Percentiles rank a stretch among this genome's conserved stretches.
Evolutionary conservation across 2,113 vertebrate genomes (phyloP).

Genomic region (Macheiramphus alcinus): DNA sequence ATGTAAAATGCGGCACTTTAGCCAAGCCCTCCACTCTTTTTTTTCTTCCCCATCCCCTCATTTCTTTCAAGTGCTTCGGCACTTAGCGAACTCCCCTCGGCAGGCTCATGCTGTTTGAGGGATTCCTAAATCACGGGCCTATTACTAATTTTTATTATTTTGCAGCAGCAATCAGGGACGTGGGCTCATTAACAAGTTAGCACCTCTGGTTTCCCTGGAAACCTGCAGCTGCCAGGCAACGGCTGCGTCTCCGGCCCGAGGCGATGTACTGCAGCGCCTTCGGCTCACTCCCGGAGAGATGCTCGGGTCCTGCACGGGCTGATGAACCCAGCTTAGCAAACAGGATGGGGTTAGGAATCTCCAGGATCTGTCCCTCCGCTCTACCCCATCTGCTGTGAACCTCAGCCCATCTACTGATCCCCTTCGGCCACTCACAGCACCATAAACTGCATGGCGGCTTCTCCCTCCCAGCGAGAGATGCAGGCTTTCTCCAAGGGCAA

Average conservation of each 20-base stretch:
- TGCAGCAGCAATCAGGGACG: conserved; percentile 58
- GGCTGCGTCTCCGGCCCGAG: conserved; percentile 11
- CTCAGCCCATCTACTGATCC: background rate
- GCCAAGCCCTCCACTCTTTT: background rate
- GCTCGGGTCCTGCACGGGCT: background rate
- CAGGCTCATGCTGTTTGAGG: conserved; percentile 12
- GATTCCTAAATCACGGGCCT: conserved; percentile 40
- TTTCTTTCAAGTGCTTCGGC: background rate
- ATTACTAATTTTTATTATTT: conserved; percentile 69
- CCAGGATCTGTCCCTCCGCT: background rate
- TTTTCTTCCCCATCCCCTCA: background rate
- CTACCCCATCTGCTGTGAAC: background rate
- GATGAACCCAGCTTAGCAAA: background rate
- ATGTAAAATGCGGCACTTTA: background rate
- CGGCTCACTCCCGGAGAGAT: background rate
- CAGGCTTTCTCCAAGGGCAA: background rate
- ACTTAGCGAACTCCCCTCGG: background rate
- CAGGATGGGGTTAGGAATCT: background rate
- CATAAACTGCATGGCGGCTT: background rate
- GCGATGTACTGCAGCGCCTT: conserved; percentile 22
- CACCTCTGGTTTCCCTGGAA: conserved; percentile 76
- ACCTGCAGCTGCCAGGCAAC: conserved; percentile 77
- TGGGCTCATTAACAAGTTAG: conserved; percentile 76
- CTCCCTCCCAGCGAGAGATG: background rate
- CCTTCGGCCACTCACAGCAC: background rate